These are phyloP conservation scores for Pollachius pollachius DNA, from an alignment of 2,113 vertebrate genomes.

Conservation along the genomic window DNA sequence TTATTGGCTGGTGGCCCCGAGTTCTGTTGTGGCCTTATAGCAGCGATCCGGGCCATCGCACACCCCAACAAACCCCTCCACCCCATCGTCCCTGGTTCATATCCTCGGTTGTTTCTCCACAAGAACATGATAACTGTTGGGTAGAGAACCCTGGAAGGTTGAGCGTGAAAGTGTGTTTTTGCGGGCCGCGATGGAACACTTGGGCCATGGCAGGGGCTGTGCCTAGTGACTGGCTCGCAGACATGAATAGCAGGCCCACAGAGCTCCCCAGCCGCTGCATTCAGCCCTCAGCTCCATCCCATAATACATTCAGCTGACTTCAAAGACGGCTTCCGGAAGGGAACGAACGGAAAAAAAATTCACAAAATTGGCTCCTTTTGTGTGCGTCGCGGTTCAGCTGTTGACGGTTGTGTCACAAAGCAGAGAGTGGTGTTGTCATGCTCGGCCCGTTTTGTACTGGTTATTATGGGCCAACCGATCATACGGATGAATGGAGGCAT, in stretches of 20 bases:
- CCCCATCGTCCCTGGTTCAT: not conserved
- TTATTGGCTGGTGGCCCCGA: slow-evolving; percentile 50
- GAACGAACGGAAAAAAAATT: too few species aligned
- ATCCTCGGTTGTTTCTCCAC: slow-evolving; percentile 30
- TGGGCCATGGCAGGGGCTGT: slow-evolving; percentile 48
- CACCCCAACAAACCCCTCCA: not conserved
- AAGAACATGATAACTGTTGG: slow-evolving; percentile 48
- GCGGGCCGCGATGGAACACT: slow-evolving; percentile 56
- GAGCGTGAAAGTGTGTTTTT: slow-evolving; percentile 12
- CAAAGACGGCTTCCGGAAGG: too few species aligned
- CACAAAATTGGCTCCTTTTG: too few species aligned
- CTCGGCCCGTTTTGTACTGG: too few species aligned
- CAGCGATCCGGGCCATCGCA: not conserved
- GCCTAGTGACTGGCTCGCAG: slow-evolving; percentile 59
- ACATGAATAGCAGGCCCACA: slow-evolving; percentile 63
- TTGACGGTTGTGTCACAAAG: too few species aligned
- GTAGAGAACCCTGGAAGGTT: slow-evolving; percentile 28
- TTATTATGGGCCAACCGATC: too few species aligned
- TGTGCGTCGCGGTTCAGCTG: too few species aligned
- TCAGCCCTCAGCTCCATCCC: slow-evolving; percentile 31
- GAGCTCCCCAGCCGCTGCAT: slow-evolving; percentile 64
- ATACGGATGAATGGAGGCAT: too few species aligned
- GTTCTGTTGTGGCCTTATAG: slow-evolving; percentile 29
- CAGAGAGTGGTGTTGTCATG: too few species aligned
- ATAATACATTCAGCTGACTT: too few species aligned